Conservation (phyloP, 2,797 vertebrate species). For the Scolopax bukidnonensis region DNA sequence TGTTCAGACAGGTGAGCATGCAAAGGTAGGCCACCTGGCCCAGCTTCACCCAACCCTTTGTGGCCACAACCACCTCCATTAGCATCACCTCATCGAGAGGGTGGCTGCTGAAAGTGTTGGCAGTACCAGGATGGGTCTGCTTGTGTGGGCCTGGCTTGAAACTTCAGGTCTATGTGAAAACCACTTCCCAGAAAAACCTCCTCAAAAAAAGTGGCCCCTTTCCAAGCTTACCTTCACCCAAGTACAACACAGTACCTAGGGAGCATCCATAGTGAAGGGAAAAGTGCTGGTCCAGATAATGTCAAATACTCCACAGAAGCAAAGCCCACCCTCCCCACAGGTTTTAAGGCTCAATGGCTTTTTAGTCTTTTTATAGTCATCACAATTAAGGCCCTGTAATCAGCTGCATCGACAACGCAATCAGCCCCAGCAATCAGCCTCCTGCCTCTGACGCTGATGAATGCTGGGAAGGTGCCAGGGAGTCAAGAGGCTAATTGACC, state of each 20-base stretch:
- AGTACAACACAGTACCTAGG: background rate
- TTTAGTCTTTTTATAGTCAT: background rate
- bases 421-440: conserved; percentile 64
- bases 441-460: conserved; percentile 2
- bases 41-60: background rate
- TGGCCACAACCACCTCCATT: background rate
- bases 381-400: conserved; percentile 32
- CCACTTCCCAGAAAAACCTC: background rate
- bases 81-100: background rate
- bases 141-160: background rate
- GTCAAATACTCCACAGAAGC: background rate
- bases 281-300: background rate
- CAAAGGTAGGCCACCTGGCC: background rate
- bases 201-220: background rate
- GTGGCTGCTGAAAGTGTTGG: background rate
- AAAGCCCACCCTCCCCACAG: accelerated
- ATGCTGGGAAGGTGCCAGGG: background rate
- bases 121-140: background rate
- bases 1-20: background rate
- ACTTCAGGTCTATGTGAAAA: background rate
- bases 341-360: background rate
- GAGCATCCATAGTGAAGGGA: background rate
- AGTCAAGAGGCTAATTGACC: conserved; percentile 20
- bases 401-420: background rate
- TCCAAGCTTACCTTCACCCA: background rate